phyloP scores from a whole-genome alignment of 1,140 invertebrate species.

The Ceratosolen fusciceps region DNA sequence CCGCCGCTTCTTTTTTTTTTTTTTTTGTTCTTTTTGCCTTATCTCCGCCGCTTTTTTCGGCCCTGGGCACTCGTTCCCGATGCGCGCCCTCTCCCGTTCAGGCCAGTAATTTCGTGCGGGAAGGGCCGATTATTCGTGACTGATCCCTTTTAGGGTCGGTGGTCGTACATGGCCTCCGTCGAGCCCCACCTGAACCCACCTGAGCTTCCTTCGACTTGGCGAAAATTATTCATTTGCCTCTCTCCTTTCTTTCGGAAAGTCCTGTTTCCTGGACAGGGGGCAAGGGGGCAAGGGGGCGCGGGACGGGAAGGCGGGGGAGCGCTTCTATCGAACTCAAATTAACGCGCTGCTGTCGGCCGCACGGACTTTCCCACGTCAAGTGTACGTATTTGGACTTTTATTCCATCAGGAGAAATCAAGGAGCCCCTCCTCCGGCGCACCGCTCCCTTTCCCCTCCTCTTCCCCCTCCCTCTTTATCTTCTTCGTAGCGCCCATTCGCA shows the following conservation, averaged over 20 bases:
- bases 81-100: neutral
- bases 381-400: slow-evolving; percentile 41
- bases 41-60: slow-evolving; percentile 21
- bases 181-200: no score
- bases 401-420: slow-evolving; percentile 35
- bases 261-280: neutral
- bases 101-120: neutral
- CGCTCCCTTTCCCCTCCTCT: neutral
- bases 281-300: neutral
- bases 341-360: slow-evolving; percentile 28
- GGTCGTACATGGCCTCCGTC: no score
- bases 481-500: neutral
- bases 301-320: neutral
- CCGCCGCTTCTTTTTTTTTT: no score
- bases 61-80: neutral
- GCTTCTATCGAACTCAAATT: slow-evolving; percentile 40
- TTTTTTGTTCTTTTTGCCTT: neutral
- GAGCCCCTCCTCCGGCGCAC: neutral
- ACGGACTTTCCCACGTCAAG: slow-evolving; percentile 32
- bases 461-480: neutral
- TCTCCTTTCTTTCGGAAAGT: slow-evolving; percentile 20
- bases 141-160: no score
- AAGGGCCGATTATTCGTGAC: neutral
- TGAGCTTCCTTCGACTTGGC: slow-evolving; percentile 34
- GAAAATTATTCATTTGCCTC: slow-evolving; percentile 49